A percentile compares a stretch with the other conserved stretches of the same genome.
These are phyloP conservation scores for Marmota flaviventris DNA, from an alignment of 2,113 vertebrate genomes.

Conservation along the genomic window DNA sequence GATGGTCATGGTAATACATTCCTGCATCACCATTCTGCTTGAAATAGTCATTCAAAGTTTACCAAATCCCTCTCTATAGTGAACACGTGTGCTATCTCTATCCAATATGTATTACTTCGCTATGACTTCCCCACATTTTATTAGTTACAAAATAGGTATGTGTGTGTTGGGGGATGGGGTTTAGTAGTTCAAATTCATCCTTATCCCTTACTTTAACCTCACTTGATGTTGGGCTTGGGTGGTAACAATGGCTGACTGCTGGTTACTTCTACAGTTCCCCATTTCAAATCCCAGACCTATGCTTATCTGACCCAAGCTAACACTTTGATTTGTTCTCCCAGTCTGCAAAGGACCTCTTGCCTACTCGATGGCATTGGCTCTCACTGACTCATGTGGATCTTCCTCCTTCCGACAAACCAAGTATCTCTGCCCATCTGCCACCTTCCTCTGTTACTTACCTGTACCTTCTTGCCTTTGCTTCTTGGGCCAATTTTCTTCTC, in stretches of 20 bases:
- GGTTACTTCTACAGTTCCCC: background rate
- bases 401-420: background rate
- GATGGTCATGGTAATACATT: background rate
- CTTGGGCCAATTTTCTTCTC: background rate
- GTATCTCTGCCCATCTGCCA: accelerated
- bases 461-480: background rate
- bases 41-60: background rate
- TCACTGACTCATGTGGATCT: background rate
- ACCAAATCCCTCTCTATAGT: background rate
- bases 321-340: background rate
- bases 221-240: background rate
- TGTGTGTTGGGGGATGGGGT: background rate
- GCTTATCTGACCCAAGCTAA: background rate
- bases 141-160: background rate
- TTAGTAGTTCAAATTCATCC: background rate
- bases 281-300: background rate
- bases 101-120: background rate
- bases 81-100: background rate
- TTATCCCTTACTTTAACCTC: background rate
- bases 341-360: background rate
- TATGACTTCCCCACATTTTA: background rate
- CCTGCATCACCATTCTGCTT: background rate
- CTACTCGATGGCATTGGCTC: background rate
- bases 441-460: background rate
- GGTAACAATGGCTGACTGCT: background rate